Percentiles rank a stretch among this genome's conserved stretches.
Evolutionary conservation across 2,113 vertebrate species (phyloP).

Genomic region (Lagopus leucura): DNA sequence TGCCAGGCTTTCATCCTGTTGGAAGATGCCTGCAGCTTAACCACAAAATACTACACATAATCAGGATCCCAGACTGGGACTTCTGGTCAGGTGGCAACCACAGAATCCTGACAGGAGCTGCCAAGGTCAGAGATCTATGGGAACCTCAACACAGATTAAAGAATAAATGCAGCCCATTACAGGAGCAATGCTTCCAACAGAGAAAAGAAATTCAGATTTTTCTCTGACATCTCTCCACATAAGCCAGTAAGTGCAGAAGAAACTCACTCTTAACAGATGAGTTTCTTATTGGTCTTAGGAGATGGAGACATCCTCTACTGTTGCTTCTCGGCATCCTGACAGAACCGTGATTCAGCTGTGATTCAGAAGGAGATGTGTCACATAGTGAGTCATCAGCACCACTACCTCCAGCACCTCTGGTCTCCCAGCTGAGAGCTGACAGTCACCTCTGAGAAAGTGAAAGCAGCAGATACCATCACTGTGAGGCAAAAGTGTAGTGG

Average conservation of each 20-base stretch:
- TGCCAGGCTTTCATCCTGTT: neutral
- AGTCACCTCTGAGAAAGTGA: neutral
- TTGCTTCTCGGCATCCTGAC: neutral
- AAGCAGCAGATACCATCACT: neutral
- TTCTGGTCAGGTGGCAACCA: neutral
- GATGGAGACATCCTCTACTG: neutral
- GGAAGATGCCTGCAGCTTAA: neutral
- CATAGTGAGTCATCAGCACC: neutral
- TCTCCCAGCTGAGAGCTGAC: neutral
- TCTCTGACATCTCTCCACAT: neutral
- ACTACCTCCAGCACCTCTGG: neutral
- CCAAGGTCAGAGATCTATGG: neutral
- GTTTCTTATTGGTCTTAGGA: neutral
- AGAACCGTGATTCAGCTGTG: neutral
- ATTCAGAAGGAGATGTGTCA: slow-evolving; percentile 55
- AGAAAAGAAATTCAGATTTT: neutral
- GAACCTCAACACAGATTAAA: rapidly evolving
- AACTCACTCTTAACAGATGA: neutral
- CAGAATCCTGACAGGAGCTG: neutral
- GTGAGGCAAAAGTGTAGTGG: neutral
- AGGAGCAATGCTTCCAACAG: neutral
- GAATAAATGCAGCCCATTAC: neutral
- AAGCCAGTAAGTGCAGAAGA: neutral
- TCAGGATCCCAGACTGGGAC: neutral
- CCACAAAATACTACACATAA: neutral